Conservation (phyloP, 1,140 invertebrate species). For the Mylabris phalerata region DNA sequence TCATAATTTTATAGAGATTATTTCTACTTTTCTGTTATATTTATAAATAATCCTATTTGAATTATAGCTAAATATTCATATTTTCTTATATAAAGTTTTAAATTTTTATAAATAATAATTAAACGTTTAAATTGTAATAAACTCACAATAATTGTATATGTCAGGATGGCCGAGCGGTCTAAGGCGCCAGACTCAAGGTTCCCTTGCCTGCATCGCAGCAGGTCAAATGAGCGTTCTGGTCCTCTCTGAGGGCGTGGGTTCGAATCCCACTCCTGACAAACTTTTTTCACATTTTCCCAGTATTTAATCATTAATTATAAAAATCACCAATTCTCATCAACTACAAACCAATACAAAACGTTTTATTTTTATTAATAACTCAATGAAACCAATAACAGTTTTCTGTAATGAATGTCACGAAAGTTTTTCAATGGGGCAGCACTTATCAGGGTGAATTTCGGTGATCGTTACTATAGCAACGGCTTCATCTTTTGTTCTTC, state of each 20-base stretch:
- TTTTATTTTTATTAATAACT: constrained; percentile 6
- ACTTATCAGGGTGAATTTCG: not conserved
- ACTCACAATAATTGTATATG: not conserved
- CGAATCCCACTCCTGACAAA: constrained; percentile 77
- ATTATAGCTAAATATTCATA: too few relatives aligned
- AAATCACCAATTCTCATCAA: too few relatives aligned
- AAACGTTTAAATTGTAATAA: too few relatives aligned
- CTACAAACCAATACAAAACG: too few relatives aligned
- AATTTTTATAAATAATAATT: too few relatives aligned
- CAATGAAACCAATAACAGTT: not conserved
- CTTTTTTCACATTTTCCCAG: not conserved
- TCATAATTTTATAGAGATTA: too few relatives aligned
- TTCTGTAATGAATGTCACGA: not conserved
- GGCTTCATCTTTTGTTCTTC: constrained; percentile 31
- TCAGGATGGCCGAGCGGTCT: constrained; percentile 46
- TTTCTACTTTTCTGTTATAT: too few relatives aligned
- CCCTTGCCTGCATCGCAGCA: constrained; percentile 24
- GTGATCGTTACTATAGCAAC: constrained; percentile 22
- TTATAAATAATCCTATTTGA: too few relatives aligned
- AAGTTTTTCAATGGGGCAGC: not conserved
- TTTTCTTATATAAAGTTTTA: too few relatives aligned
- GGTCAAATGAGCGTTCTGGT: constrained; percentile 51
- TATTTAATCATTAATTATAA: not conserved
- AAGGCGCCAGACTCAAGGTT: constrained; percentile 62
- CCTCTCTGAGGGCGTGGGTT: constrained; percentile 77